A percentile compares a stretch with the other conserved stretches of the same genome.
Evolutionary conservation across 2,888 invertebrate genomes (phyloP).

Genomic region (Tachina fera): DNA sequence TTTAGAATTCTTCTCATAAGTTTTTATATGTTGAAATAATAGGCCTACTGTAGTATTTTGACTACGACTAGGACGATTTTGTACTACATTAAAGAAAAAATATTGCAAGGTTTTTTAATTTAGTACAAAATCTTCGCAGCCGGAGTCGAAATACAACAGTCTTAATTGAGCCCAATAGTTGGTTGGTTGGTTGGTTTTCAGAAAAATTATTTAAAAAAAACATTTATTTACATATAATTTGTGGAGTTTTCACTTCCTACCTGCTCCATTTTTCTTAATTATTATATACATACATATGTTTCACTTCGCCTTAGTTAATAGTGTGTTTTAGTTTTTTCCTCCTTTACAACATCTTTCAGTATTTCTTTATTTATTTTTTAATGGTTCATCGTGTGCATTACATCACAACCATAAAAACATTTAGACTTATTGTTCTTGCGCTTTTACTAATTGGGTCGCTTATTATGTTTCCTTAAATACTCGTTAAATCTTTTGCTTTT

Average conservation of each 20-base stretch:
- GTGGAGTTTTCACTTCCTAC: background rate
- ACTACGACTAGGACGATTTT: no score
- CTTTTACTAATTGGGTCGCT: conserved; percentile 81
- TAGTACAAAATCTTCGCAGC: no score
- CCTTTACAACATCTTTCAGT: conserved; percentile 27
- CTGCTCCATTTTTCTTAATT: background rate
- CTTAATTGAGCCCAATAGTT: no score
- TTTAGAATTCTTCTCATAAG: no score
- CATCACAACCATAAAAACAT: conserved; percentile 21
- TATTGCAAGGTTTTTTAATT: no score
- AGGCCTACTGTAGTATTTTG: no score
- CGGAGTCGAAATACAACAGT: no score
- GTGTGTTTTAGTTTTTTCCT: conserved; percentile 21
- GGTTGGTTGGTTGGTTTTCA: no score
- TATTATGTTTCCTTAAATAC: conserved; percentile 75
- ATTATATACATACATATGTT: background rate
- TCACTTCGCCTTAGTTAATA: conserved; percentile 30
- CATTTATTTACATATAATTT: background rate
- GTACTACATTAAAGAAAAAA: no score
- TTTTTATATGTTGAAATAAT: no score
- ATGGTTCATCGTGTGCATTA: conserved; percentile 61
- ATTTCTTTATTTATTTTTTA: conserved; percentile 36
- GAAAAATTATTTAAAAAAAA: no score
- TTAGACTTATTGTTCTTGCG: conserved; percentile 65
- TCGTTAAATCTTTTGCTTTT: conserved; percentile 57